Evolutionary conservation across 1,140 invertebrate genomes (phyloP).

Genomic region (Nasonia vitripennis): DNA sequence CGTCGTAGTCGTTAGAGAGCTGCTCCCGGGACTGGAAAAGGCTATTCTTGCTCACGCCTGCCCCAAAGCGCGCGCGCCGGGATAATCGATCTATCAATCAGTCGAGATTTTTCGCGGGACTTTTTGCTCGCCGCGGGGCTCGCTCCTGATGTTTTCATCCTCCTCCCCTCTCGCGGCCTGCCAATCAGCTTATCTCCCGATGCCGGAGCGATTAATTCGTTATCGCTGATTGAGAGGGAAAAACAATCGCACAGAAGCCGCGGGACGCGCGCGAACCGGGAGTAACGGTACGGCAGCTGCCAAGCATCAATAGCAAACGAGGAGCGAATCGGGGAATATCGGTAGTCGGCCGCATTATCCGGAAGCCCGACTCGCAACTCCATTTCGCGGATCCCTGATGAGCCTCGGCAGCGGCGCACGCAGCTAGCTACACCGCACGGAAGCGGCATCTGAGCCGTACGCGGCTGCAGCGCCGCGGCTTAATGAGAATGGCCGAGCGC

Average conservation of each 20-base stretch:
- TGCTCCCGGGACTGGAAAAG: not conserved
- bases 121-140: not conserved
- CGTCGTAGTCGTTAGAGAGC: constrained; percentile 28
- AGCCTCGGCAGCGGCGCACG: constrained; percentile 36
- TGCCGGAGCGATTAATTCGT: constrained; percentile 18
- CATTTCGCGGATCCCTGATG: constrained; percentile 55
- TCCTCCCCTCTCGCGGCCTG: not conserved
- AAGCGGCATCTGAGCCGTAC: constrained; percentile 58
- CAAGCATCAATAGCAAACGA: not conserved
- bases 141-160: not conserved
- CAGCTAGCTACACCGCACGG: constrained; percentile 56
- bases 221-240: constrained; percentile 17
- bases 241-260: not conserved
- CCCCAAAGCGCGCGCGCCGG: constrained; percentile 26
- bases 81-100: constrained; percentile 53
- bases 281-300: not conserved
- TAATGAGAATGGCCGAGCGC: constrained; percentile 59
- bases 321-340: constrained; percentile 8
- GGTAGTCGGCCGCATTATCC: constrained; percentile 14
- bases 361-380: not conserved
- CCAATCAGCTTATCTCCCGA: not conserved
- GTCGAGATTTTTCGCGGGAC: constrained; percentile 21
- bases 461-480: constrained; percentile 37
- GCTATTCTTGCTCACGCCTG: constrained; percentile 21
- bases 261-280: too few relatives aligned